A percentile compares a stretch with the other conserved stretches of the same genome.
Evolutionary conservation across 2,888 invertebrate species (phyloP).

Genomic region (Phlogophora meticulosa): DNA sequence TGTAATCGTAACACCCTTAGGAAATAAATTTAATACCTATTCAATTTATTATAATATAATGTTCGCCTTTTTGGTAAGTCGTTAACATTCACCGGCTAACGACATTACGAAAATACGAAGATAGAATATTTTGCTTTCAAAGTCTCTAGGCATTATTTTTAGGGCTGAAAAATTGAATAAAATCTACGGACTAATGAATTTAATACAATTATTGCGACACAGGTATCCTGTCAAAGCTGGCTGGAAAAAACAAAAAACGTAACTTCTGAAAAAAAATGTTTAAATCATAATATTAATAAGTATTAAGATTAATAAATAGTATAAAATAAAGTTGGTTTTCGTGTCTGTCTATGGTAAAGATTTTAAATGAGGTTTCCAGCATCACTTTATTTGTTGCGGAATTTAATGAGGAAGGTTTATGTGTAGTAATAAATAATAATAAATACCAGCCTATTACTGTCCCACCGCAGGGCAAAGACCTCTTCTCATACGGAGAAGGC

Average conservation of each 20-base stretch:
- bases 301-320: too few species aligned
- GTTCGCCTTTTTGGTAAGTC: slow-evolving; percentile 42
- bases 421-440: too few species aligned
- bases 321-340: too few species aligned
- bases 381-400: too few species aligned
- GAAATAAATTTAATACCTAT: slow-evolving; percentile 47
- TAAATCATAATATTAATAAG: too few species aligned
- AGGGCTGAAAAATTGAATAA: slow-evolving; percentile 59
- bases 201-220: slow-evolving; percentile 46
- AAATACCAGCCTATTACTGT: too few species aligned
- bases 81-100: slow-evolving; percentile 60
- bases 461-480: too few species aligned
- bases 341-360: too few species aligned
- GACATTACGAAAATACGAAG: slow-evolving; percentile 47
- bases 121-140: slow-evolving; percentile 54
- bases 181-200: slow-evolving; percentile 46
- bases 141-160: slow-evolving; percentile 43
- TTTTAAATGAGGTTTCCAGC: too few species aligned
- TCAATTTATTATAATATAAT: slow-evolving; percentile 57
- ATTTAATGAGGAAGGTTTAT: too few species aligned
- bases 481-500: too few species aligned
- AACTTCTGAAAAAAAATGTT: too few species aligned
- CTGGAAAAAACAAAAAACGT: slow-evolving; percentile 5
- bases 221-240: slow-evolving; percentile 40
- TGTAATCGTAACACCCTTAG: slow-evolving; percentile 17